Base-by-base conservation (phyloP, 2,113 vertebrate species). In the Phyllopteryx taeniolatus region DNA sequence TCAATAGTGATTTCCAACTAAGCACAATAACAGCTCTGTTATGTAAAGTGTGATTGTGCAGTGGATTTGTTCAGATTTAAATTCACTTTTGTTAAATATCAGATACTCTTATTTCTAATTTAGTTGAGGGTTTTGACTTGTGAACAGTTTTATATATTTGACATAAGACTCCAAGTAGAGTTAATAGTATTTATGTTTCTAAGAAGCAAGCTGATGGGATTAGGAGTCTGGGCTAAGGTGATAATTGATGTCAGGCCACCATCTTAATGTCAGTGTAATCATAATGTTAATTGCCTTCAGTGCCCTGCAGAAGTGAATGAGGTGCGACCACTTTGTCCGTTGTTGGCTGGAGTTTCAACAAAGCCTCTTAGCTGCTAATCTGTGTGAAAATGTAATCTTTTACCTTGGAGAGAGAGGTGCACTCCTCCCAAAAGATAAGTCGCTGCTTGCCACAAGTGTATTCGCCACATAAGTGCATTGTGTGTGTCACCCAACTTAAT, bases 361-460 rank as follows among this genome's bases (percentile, higher is more conserved):
- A 91, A 92, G 89, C 89, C 83, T 61, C 88, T 92, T 91, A 91
- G 86, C 84, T 11, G 74, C 76, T 90, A 91, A 90, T 89, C 81
- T 46, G 78, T 67, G 74, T 83, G 68, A 69, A 89, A 85, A 78
- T 85, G 71, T 90, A 83, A 82, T 85, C 78, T 88, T 89, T 88
- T 77, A 88, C 83, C 73, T 85, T 77, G 12, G n/a, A 67, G 13
- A 22, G 31, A 53, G 20, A 10, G 33, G 9, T n/a, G 19, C 67
- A 43, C 20, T 2, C 33, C 39, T 22, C n/a, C n/a, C 65, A 33
- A 60, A 31, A 33, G 59, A 33, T 33, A 8, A 35, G 31, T 35
- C 14, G 14, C 31, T 17, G 59, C 59, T 60, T 60, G 33, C 8
- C 27, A 33, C 27, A 33, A 53, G 15, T 35, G 27, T 33, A 60